phyloP scores from a whole-genome alignment of 2,797 vertebrate genomes.

The Triplophysa bombifrons region DNA sequence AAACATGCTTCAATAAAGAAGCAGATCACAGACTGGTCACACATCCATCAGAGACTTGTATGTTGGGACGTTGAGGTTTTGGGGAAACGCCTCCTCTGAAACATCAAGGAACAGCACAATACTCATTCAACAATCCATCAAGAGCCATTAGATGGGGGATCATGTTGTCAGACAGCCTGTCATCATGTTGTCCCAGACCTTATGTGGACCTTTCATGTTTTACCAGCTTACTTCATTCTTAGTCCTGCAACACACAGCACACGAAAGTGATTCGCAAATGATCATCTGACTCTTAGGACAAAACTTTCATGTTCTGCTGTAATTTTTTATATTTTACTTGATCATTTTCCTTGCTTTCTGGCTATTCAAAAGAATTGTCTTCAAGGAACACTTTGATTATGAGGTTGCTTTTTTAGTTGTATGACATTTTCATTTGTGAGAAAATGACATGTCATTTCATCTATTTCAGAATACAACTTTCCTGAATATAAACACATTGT shows the following conservation, averaged over 20 bases:
- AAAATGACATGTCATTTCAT: too few relatives aligned
- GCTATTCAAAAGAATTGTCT: background rate
- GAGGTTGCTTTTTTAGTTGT: background rate
- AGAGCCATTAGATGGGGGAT: constrained; percentile 53
- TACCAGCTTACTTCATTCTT: background rate
- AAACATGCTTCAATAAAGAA: constrained; percentile 6
- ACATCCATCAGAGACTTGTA: constrained; percentile 27
- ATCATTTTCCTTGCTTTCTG: background rate
- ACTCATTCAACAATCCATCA: constrained; percentile 48
- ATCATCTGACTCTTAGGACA: background rate
- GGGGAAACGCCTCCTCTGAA: constrained; percentile 38
- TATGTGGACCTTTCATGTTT: constrained; percentile 18
- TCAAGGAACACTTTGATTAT: background rate
- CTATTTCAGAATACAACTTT: background rate
- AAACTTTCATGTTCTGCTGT: background rate
- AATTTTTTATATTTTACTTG: too few relatives aligned
- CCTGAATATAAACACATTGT: background rate
- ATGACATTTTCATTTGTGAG: background rate
- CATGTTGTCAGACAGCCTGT: constrained; percentile 45
- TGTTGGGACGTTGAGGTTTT: constrained; percentile 43
- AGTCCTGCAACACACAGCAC: background rate
- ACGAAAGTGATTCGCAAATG: background rate
- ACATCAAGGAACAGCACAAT: constrained; percentile 44
- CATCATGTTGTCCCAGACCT: constrained; percentile 44
- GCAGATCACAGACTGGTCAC: constrained; percentile 17